Evolutionary conservation across 2,113 vertebrate genomes (phyloP), one percentile per base, ranked within the genome.

Genomic region (Carettochelys insculpta): DNA sequence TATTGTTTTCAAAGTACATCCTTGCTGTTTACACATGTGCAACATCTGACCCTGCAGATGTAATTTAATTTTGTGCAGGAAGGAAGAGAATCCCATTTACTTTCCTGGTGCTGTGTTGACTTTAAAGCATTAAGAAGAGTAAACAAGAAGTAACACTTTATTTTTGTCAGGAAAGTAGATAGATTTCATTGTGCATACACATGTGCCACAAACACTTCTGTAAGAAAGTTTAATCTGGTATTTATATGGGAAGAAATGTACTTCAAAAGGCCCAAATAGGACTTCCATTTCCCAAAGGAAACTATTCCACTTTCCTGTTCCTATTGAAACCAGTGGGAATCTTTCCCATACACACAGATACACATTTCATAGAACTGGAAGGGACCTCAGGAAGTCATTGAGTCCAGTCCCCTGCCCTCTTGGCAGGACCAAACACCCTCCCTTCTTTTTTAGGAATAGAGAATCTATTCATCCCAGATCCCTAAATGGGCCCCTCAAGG

Each of bases 81-180:
- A 71, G 19, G 9, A 85, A 47, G 1, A 85, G 19, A 9, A 43
- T 75, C 81, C 25, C 85, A 38, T 58, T 68, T 92, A 16, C 47
- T 6, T 73, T 2, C 0, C 24, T 20, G 38, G 9, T 56, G 3
- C 14, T 53, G 11, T 24, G 10, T 25, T 1, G 0, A 43, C 47
- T 85, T 56, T 90, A n/a, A 16, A 75, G 50, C 5, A 9, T 12
- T 38, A 86, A 29, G 43, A 90, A 86, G 90, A 86, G 77, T 6
- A 65, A 71, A 61, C 31, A 14, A 82, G 8, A 12, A 86, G 6
- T 22, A 34, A 80, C 29, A 11, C 53, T 83, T 80, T 83, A 25
- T 9, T 38, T 5, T 29, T 10, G 9, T 54, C 58, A n/a, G 16
- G 34, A 65, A 9, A 3, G 19, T 65, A 24, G 45, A 48, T 27